A percentile compares a stretch with the other conserved stretches of the same genome.
These are phyloP conservation scores for Parazoanthus darwini DNA, from an alignment of 92 coral and sea anemone genomes.

Conservation along the genomic window DNA sequence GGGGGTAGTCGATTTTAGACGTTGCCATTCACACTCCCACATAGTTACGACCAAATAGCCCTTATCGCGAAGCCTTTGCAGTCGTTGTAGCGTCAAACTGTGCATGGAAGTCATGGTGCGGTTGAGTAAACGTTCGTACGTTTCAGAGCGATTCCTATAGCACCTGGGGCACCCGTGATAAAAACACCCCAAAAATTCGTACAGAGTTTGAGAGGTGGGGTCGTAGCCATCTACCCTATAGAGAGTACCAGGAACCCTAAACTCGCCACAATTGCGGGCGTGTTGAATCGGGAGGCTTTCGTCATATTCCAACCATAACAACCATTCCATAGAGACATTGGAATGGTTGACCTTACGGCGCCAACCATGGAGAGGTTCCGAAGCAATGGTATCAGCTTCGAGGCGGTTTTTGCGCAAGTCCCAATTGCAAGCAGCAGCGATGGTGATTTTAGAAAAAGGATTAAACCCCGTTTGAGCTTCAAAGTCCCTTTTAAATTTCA, in stretches of 20 bases:
- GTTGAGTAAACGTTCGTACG: constrained; percentile 10
- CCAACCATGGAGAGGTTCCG: constrained; percentile 24
- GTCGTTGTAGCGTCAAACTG: constrained; percentile 8
- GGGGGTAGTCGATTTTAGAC: constrained; percentile 15
- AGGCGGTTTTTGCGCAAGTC: not conserved
- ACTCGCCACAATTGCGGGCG: not conserved
- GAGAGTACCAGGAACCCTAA: not conserved
- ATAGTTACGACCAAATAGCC: constrained; percentile 3
- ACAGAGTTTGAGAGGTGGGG: not conserved
- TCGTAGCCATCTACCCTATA: constrained; percentile 16
- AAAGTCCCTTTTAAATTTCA: not conserved
- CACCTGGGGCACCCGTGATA: not conserved
- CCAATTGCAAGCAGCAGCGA: not conserved
- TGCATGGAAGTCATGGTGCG: constrained; percentile 13
- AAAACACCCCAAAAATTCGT: too few relatives aligned
- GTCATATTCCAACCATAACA: not conserved
- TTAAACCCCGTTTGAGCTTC: not conserved
- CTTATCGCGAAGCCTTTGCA: not conserved
- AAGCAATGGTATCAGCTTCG: not conserved
- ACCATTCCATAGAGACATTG: constrained; percentile 3
- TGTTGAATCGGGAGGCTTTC: not conserved
- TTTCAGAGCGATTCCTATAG: constrained; percentile 10
- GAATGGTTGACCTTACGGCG: constrained; percentile 22
- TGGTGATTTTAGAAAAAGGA: not conserved
- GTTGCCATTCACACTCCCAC: constrained; percentile 13